Base-by-base conservation (phyloP, 1,140 invertebrate genomes). In the Eubasilissa regina region DNA sequence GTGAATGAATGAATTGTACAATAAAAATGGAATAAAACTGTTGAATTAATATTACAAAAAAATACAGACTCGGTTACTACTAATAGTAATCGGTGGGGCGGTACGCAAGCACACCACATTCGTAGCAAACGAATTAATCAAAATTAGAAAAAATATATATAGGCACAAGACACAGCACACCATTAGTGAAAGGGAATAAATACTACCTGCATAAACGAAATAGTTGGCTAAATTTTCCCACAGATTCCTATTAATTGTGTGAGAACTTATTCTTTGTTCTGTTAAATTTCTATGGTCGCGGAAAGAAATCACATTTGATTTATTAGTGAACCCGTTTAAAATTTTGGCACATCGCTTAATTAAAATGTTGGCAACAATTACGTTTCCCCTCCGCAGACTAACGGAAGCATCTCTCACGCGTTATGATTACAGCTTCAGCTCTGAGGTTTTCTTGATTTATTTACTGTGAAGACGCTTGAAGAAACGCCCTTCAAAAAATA, bases 391-490 rank as follows among this genome's bases (percentile, higher is more conserved):
- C 35, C 13, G 60, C n/a, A 19, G 35, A 25, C 35, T 25, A 64
- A 64, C 60, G 60, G 60, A 64, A 64, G 60, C 60, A 43, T 64
- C 60, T 64, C 60, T 64, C 60, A 64, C n/a, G n/a, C 35, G 12
- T n/a, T 8, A 35, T 25, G 60, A 64, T 64, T 64, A 64, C 13
- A 64, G 60, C 19, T 64, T 64, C 21, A 43, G 19, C 19, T 64
- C 60, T 6, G 60, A 25, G 8, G 0, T 10, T 35, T 64, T 64
- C 55, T 58, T 58, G 55, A 58, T 58, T 58, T 58, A 58, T 21
- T 8, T 8, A 58, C 55, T 17, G 3, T 6, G 11, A 15, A 58
- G 25, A 35, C 6, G 1, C 25, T 6, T 35, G 25, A 0, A 11
- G 53, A 56, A 19, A 56, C 15, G 53, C 53, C 53, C 53, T 19